Percentiles rank a stretch among this genome's conserved stretches.
Conservation (phyloP, 2,797 vertebrate species). For the Bradypus variegatus region DNA sequence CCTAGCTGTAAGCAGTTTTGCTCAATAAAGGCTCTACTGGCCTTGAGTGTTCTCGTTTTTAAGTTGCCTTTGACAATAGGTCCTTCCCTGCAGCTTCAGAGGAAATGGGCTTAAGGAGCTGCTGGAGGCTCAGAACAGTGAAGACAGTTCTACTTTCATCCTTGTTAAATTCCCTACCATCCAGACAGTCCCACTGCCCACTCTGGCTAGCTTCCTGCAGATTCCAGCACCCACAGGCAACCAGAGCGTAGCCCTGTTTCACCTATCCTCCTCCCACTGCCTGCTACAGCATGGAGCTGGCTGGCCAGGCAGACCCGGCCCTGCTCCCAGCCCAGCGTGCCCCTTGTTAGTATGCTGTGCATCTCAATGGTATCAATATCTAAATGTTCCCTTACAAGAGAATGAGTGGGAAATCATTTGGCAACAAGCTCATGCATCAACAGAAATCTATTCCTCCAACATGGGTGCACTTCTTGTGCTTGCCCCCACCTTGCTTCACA, state of each 20-base stretch:
- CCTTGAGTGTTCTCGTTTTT: not conserved
- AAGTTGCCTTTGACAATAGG: slow-evolving; percentile 16
- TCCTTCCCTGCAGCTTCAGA: not conserved
- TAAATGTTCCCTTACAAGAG: slow-evolving; percentile 60
- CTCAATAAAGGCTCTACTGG: not conserved
- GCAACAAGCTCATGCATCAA: slow-evolving; percentile 60
- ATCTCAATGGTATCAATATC: slow-evolving; percentile 55
- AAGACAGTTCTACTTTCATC: not conserved
- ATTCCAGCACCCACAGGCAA: not conserved
- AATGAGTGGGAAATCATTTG: slow-evolving; percentile 67
- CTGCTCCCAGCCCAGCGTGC: not conserved
- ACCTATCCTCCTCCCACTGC: not conserved
- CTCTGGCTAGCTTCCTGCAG: not conserved
- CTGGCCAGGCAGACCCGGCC: not conserved
- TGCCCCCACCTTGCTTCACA: not conserved
- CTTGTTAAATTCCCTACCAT: not conserved
- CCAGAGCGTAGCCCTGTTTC: too few species aligned
- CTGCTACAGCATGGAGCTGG: not conserved
- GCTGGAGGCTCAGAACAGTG: not conserved
- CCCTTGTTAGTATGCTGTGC: slow-evolving; percentile 56
- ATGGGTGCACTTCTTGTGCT: slow-evolving; percentile 8
- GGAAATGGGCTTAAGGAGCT: not conserved
- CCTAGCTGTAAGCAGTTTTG: slow-evolving; percentile 6
- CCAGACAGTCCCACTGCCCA: not conserved
- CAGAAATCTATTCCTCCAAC: slow-evolving; percentile 52